phyloP scores from a whole-genome alignment of 2,113 vertebrate genomes.

The Bubo bubo region DNA sequence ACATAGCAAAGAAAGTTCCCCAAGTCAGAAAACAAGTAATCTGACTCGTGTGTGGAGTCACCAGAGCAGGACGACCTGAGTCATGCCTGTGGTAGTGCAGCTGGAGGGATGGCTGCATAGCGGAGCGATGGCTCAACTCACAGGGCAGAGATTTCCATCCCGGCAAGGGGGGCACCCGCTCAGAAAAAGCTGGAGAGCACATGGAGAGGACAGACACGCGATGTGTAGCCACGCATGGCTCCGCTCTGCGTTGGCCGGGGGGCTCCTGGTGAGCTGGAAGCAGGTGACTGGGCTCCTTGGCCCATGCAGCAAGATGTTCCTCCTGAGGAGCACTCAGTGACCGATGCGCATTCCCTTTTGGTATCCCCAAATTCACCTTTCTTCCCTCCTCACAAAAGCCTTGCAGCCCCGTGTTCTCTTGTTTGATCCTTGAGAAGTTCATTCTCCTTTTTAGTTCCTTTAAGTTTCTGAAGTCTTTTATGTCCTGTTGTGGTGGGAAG shows the following conservation, averaged over 20 bases:
- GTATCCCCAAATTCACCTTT: neutral
- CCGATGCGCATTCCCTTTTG: neutral
- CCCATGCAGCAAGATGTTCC: neutral
- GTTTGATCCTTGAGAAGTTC: neutral
- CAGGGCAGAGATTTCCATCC: neutral
- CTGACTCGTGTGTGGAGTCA: neutral
- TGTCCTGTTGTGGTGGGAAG: neutral
- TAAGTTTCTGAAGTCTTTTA: neutral
- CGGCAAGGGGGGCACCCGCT: neutral
- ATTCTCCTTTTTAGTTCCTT: neutral
- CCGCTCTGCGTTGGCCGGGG: fast-evolving
- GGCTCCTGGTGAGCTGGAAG: neutral
- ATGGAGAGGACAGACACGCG: fast-evolving
- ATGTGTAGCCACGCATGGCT: neutral
- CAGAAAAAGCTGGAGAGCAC: neutral
- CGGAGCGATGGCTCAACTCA: neutral
- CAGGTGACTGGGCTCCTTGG: neutral
- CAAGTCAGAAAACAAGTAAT: neutral
- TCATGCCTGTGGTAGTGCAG: neutral
- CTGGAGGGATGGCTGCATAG: neutral
- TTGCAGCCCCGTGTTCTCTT: neutral
- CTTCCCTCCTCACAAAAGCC: neutral
- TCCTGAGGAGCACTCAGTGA: neutral
- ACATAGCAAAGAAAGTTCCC: neutral
- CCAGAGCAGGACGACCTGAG: neutral